phyloP scores from a whole-genome alignment of 2,888 invertebrate species.

The Plagiodera versicolora region DNA sequence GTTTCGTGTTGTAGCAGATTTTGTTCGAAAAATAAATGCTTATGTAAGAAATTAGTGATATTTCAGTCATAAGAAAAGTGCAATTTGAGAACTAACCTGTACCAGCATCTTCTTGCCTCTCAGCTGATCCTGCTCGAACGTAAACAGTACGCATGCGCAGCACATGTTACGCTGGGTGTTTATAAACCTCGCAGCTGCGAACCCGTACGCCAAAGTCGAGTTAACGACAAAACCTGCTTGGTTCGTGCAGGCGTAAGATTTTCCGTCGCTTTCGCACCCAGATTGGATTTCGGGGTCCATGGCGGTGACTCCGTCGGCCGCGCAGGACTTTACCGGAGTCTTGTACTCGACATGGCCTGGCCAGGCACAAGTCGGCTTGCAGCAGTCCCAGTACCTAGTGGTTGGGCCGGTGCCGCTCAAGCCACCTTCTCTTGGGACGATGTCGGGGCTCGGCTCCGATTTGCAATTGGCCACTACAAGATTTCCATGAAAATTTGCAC shows the following conservation, averaged over 20 bases:
- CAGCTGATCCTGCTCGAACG: conserved; percentile 13
- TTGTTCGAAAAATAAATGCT: too few species aligned
- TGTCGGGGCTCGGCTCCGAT: too few species aligned
- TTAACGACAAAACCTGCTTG: conserved; percentile 33
- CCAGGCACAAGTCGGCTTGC: conserved; percentile 25
- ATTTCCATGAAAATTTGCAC: too few species aligned
- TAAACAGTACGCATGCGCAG: conserved; percentile 17
- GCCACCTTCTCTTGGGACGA: conserved; percentile 1
- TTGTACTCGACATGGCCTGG: conserved; percentile 10
- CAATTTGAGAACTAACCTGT: too few species aligned
- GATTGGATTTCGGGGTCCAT: not conserved
- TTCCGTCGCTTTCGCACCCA: conserved; percentile 21
- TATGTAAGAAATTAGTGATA: too few species aligned
- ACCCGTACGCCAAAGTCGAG: conserved; percentile 31
- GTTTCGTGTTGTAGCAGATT: too few species aligned
- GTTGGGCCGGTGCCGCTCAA: conserved; percentile 16
- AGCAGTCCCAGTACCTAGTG: conserved; percentile 26
- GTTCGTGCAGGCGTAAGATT: conserved; percentile 32
- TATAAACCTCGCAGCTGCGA: conserved; percentile 29
- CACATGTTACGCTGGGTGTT: conserved; percentile 8
- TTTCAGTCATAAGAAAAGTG: too few species aligned
- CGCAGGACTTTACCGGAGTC: not conserved
- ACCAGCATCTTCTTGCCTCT: conserved; percentile 4
- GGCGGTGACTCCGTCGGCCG: not conserved
- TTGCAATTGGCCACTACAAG: too few species aligned